A percentile compares a stretch with the other conserved stretches of the same genome.
Conservation (phyloP, 2,888 invertebrate genomes). For the Atrina japonica region DNA sequence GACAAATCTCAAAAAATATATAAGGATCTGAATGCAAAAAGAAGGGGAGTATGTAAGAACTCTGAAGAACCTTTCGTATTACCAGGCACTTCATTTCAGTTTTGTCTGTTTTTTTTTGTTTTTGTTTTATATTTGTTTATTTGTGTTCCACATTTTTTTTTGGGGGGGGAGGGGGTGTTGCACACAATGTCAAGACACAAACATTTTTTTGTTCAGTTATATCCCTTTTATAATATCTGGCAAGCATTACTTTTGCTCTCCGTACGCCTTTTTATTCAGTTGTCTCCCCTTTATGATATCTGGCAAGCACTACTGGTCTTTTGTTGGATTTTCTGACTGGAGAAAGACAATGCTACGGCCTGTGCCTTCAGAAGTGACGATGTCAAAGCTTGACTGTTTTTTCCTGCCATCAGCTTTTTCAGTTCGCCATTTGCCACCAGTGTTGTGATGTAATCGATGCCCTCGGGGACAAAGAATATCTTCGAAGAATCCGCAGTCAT, state of each 20-base stretch:
- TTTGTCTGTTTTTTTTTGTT: too few species aligned
- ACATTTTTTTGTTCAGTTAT: too few species aligned
- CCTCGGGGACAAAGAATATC: constrained; percentile 63
- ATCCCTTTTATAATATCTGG: not conserved
- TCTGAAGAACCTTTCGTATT: too few species aligned
- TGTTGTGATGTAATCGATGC: constrained; percentile 57
- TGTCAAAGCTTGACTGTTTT: constrained; percentile 29
- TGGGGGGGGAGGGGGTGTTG: too few species aligned
- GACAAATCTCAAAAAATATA: too few species aligned
- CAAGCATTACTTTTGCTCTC: not conserved
- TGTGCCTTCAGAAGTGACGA: constrained; percentile 55
- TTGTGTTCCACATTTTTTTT: too few species aligned
- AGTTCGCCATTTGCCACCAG: constrained; percentile 62
- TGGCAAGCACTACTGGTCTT: not conserved
- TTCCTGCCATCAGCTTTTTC: constrained; percentile 48
- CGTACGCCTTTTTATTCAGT: too few species aligned
- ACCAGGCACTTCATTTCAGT: too few species aligned
- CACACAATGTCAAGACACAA: too few species aligned
- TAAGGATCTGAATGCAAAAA: too few species aligned
- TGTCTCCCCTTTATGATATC: not conserved
- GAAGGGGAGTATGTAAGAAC: too few species aligned
- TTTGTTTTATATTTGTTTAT: too few species aligned
- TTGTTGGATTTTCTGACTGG: constrained; percentile 49
- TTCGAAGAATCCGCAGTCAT: constrained; percentile 51
- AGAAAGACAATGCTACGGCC: constrained; percentile 66